Evolutionary conservation across 1,140 invertebrate species (phyloP).

Genomic region (Laupala kohalensis): DNA sequence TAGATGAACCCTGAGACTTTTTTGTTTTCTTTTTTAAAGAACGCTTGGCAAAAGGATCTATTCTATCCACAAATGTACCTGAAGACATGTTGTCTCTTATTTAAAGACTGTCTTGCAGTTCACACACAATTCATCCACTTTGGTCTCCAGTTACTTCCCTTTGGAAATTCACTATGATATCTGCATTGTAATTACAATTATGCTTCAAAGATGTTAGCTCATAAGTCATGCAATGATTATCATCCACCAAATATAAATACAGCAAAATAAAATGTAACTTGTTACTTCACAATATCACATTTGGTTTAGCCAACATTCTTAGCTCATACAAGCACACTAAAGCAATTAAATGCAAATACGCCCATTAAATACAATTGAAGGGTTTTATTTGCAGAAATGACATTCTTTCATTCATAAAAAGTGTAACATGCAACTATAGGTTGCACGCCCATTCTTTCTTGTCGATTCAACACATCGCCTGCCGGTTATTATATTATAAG

Average conservation of each 20-base stretch:
- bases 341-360: neutral
- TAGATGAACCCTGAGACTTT: slow-evolving; percentile 80
- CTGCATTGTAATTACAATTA: neutral
- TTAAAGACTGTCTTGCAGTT: neutral
- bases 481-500: slow-evolving; percentile 12
- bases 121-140: slow-evolving; percentile 10
- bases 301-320: neutral
- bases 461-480: slow-evolving; percentile 9
- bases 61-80: slow-evolving; percentile 81
- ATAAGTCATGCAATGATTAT: neutral
- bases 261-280: neutral
- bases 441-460: slow-evolving; percentile 8
- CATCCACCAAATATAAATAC: neutral
- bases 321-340: neutral
- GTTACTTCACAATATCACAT: neutral
- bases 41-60: slow-evolving; percentile 85
- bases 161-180: neutral
- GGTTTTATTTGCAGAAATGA: neutral
- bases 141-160: neutral
- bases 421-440: neutral
- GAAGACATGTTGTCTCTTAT: slow-evolving; percentile 47
- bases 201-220: neutral
- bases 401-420: neutral
- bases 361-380: neutral
- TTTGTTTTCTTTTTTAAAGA: slow-evolving; percentile 87